Percentiles rank a stretch among this genome's conserved stretches.
phyloP scores from a whole-genome alignment of 53 echinoderm and acorn worm genomes.

The Holothuria leucospilota region DNA sequence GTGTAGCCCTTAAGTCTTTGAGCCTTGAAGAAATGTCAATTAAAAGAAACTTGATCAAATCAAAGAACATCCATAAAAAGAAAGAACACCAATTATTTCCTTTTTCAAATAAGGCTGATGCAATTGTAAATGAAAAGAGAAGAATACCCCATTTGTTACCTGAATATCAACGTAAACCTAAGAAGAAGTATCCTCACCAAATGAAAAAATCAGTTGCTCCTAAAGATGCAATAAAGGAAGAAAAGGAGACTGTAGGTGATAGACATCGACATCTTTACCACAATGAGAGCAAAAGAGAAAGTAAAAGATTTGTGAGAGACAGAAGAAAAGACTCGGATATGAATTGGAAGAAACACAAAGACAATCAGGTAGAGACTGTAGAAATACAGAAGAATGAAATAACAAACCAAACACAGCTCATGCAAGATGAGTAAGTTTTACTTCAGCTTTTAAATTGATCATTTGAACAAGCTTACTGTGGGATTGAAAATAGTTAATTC shows the following conservation, averaged over 20 bases:
- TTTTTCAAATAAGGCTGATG: too few species aligned
- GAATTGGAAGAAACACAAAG: too few species aligned
- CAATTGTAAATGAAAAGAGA: not conserved
- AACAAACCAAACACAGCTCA: too few species aligned
- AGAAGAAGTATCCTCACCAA: not conserved
- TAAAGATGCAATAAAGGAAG: not conserved
- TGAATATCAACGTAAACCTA: not conserved
- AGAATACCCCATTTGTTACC: not conserved
- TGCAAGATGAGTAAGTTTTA: too few species aligned
- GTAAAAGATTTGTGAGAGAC: not conserved
- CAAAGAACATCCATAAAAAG: not conserved
- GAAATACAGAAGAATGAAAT: too few species aligned
- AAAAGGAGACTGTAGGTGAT: not conserved
- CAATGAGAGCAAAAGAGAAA: not conserved
- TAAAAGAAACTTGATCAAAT: not conserved
- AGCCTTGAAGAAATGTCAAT: constrained; percentile 28
- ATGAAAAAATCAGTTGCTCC: not conserved
- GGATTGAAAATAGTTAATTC: too few species aligned
- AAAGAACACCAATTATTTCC: not conserved
- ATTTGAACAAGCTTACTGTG: too few species aligned
- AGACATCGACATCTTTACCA: not conserved
- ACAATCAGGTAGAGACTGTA: too few species aligned
- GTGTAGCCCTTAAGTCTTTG: not conserved
- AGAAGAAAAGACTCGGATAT: not conserved
- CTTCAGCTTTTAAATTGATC: too few species aligned